Evolutionary conservation across 2,113 vertebrate species (phyloP).

Genomic region (Cromileptes altivelis): DNA sequence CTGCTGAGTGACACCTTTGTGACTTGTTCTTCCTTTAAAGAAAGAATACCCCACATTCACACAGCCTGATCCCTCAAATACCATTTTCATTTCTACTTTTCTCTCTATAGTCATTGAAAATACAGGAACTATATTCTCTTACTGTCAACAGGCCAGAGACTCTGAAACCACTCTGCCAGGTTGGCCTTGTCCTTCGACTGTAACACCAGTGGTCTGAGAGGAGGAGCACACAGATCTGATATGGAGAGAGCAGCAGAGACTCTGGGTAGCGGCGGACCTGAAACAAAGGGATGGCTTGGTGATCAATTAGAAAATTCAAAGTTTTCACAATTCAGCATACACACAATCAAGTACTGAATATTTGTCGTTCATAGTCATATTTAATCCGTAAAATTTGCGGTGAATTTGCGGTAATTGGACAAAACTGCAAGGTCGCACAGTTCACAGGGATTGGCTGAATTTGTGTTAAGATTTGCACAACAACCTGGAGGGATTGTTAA

Average conservation of each 20-base stretch:
- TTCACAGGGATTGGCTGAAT: no score
- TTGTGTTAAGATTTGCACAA: no score
- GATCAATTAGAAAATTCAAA: not conserved
- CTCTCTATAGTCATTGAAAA: not conserved
- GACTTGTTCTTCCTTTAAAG: no score
- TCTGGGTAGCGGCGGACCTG: slow-evolving; percentile 57
- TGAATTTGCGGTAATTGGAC: no score
- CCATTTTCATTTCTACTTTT: not conserved
- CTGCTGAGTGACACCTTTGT: no score
- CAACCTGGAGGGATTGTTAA: no score
- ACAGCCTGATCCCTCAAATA: not conserved
- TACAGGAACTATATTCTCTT: not conserved
- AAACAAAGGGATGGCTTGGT: slow-evolving; percentile 28
- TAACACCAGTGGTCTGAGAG: slow-evolving; percentile 74
- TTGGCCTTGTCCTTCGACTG: slow-evolving; percentile 75
- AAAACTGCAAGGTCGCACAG: no score
- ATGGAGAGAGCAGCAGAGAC: slow-evolving; percentile 29
- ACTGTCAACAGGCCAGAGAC: slow-evolving; percentile 75
- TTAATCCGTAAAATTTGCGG: no score
- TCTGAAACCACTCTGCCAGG: slow-evolving; percentile 75
- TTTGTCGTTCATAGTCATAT: no score
- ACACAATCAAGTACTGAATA: not conserved
- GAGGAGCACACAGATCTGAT: slow-evolving; percentile 75
- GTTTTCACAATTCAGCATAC: not conserved
- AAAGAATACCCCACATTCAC: no score